Evolutionary conservation across 2,113 vertebrate species (phyloP), one percentile per base, ranked within the genome.

Genomic region (Rhabdornis inornatus): DNA sequence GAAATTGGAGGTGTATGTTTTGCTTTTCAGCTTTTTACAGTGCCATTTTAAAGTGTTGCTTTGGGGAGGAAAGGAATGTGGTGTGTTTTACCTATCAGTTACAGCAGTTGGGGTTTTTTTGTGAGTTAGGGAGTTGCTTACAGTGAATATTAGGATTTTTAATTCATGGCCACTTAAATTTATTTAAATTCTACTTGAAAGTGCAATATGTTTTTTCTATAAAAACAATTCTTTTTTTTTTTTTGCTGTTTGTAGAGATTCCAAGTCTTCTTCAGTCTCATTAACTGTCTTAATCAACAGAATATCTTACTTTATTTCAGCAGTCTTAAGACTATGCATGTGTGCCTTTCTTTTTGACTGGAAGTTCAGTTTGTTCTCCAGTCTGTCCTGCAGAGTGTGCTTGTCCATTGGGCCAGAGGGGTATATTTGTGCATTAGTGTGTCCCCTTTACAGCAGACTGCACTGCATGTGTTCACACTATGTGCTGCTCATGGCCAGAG

Each of bases 401-500:
- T 60, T 40, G 28, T 18, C 55, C 25, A 2, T 22, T 72, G 72
- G n/a, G 50, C n/a, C n/a, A 40, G 59, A 31, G 12, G 45, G 31
- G 4, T 59, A 72, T 52, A 1, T n/a, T 1, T 78, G 65, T 83
- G 42, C 50, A 8, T 30, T n/a, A 17, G 17, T 57, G 78, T 66
- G 50, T 39, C 25, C 7, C 25, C 30, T 72, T 59, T 33, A 30
- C 11, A 28, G 44, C 44, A 86, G 44, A 13, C 33, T 50, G 35
- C 6, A 0, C 49, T 47, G 2, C 11, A 1, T 80, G 9, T 37
- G 25, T 55, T 61, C 31, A 7, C 27, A 6, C 27, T 71, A 3
- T 1, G 0, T 12, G 2, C 27, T 57, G 0, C 33, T 82, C 10
- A 1, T n/a, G 61, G 31, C 35, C 78, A 72, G 65, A 52, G n/a